Base-by-base conservation (phyloP, 1,140 invertebrate species). In the Venustaconcha ellipsiformis region DNA sequence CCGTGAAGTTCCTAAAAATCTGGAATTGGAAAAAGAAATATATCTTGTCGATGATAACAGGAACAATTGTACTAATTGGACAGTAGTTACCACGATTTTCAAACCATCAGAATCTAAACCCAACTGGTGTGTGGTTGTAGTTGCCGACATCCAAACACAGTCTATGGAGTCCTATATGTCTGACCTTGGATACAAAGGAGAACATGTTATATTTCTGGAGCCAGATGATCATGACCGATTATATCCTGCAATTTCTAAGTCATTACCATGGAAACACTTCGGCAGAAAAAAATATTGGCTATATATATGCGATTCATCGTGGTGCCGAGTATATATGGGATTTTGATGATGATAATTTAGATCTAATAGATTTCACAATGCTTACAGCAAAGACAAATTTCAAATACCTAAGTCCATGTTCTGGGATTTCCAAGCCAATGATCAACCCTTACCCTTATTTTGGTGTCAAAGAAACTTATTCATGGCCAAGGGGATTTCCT, bases 231-330 rank as follows among this genome's bases (percentile, higher is more conserved):
- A 78, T 13, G 26, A 23, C 11, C 18, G 12, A 30, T 30, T 65
- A 14, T 57, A 70, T 8, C 68, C 67, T 14, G 26, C 65, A n/a
- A 70, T 78, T 64, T 14, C 68, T 5, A 37, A 70, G 12, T 13
- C 23, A 48, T 37, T 78, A 12, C 76, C 76, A 14, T 70, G 30
- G 26, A 69, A 74, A 57, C 26, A 59, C 18, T 74, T 78, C 59
- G 73, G 68, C 12, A 60, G 78, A n/a, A 57, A 79, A 79, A 63
- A 79, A 75, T 70, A 74, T 79, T 6, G 78, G 78, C 5, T 79
- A 67, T 68, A 26, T 75, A 14, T 79, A 72, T 72, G 78, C 78
- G 3, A 79, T 75, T 64, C 57, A 64, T 14, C 68, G 68, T 48
- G 63, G n/a, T n/a, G n/a, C n/a, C n/a, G n/a, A n/a, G n/a, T n/a